Conservation (phyloP, 1,140 invertebrate species). For the Ostrea edulis region DNA sequence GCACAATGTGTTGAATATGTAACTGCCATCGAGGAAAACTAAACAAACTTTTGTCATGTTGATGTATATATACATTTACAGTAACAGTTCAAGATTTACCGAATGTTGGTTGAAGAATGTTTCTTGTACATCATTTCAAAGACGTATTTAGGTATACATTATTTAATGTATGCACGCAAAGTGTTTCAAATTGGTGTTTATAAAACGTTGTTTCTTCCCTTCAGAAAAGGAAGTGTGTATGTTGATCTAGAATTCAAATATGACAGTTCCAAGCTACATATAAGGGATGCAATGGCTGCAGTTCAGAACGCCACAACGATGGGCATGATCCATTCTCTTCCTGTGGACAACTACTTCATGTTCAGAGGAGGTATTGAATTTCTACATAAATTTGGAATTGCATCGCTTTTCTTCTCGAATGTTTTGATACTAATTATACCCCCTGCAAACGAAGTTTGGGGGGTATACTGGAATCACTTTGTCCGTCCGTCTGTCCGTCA, state of each 20-base stretch:
- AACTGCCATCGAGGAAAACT: background rate
- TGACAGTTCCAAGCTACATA: background rate
- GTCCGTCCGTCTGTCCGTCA: no score
- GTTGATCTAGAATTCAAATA: background rate
- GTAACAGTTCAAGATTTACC: background rate
- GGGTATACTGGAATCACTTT: no score
- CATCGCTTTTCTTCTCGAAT: no score
- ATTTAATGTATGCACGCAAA: background rate
- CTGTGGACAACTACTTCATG: background rate
- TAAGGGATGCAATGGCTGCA: background rate
- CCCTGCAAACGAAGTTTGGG: no score
- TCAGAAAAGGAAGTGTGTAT: conserved; percentile 1
- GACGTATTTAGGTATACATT: background rate
- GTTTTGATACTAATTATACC: no score
- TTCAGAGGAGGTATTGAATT: background rate
- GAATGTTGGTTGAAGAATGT: background rate
- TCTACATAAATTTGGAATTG: background rate
- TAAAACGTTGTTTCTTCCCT: background rate
- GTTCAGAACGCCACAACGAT: background rate
- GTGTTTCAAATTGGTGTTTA: background rate
- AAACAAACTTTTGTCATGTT: background rate
- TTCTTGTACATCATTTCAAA: background rate
- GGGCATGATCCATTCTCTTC: background rate
- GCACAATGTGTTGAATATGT: background rate
- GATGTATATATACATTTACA: background rate